phyloP scores from a whole-genome alignment of 2,797 vertebrate species.

The Hafferia zeledoni region DNA sequence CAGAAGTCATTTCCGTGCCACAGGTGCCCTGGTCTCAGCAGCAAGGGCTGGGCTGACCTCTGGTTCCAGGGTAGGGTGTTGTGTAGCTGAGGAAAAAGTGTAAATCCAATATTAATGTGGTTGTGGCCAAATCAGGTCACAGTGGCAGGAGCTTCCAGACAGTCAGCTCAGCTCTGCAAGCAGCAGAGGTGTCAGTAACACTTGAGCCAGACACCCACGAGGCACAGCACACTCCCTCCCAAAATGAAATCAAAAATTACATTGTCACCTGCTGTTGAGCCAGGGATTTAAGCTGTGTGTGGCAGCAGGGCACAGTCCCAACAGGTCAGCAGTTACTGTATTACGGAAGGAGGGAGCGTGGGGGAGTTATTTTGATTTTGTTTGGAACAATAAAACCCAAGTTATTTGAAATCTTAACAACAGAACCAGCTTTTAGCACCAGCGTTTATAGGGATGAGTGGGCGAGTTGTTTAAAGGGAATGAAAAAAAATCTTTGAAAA shows the following conservation, averaged over 20 bases:
- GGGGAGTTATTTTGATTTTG: slow-evolving; percentile 60
- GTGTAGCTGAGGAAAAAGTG: neutral
- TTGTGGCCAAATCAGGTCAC: neutral
- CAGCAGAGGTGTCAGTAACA: neutral
- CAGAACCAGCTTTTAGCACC: slow-evolving; percentile 54
- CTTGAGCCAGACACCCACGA: neutral
- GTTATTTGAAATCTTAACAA: slow-evolving; percentile 53
- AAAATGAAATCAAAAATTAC: rapidly evolving
- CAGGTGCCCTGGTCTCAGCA: neutral
- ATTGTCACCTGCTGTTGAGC: neutral
- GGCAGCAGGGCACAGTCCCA: neutral
- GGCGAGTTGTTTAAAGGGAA: slow-evolving; percentile 57
- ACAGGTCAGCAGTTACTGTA: neutral
- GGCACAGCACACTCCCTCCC: neutral
- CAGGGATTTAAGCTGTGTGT: neutral
- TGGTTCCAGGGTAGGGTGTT: neutral
- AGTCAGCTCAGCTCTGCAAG: neutral
- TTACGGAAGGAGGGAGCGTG: slow-evolving; percentile 24
- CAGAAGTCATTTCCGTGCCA: neutral
- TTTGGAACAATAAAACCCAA: slow-evolving; percentile 58
- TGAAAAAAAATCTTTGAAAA: slow-evolving; percentile 10
- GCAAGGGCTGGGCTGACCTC: neutral
- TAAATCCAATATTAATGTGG: neutral
- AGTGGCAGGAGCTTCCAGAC: neutral
- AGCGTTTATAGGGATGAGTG: slow-evolving; percentile 54